These are phyloP conservation scores for Brevimyrus niger DNA, from an alignment of 2,113 vertebrate genomes.

Conservation along the genomic window DNA sequence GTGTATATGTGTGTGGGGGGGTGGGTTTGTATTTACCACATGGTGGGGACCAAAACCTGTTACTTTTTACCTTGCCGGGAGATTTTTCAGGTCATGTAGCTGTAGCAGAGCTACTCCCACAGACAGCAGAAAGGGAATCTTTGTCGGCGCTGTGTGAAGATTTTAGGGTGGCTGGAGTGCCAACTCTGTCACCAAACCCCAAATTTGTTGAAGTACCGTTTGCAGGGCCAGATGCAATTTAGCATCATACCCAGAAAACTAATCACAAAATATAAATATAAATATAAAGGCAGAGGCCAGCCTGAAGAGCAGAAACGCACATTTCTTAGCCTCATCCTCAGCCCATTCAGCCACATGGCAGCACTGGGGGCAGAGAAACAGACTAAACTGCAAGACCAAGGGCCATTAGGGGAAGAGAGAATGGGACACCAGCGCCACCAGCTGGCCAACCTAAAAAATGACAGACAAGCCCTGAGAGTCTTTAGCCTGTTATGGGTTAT, in stretches of 20 bases:
- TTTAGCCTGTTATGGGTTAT: background rate
- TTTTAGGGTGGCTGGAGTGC: background rate
- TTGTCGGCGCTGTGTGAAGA: background rate
- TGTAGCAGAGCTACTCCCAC: background rate
- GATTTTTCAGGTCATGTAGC: background rate
- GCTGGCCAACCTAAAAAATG: background rate
- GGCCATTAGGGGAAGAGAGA: background rate
- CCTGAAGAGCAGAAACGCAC: background rate
- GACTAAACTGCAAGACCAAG: background rate
- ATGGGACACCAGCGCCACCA: background rate
- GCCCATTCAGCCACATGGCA: background rate
- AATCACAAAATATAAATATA: background rate
- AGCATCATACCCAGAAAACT: background rate
- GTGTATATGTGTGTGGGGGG: too few species aligned
- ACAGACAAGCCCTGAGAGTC: background rate
- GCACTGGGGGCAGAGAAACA: background rate
- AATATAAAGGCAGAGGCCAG: background rate
- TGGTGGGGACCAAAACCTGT: too few species aligned
- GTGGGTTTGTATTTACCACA: too few species aligned
- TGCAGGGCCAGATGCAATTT: background rate
- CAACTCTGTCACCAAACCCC: background rate
- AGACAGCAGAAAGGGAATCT: background rate
- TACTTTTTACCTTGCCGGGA: too few species aligned
- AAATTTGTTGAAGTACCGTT: background rate
- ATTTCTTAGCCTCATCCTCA: background rate